Percentiles rank a stretch among this genome's conserved stretches.
Conservation (phyloP, 2,888 invertebrate genomes). For the Protodeltote pygarga region DNA sequence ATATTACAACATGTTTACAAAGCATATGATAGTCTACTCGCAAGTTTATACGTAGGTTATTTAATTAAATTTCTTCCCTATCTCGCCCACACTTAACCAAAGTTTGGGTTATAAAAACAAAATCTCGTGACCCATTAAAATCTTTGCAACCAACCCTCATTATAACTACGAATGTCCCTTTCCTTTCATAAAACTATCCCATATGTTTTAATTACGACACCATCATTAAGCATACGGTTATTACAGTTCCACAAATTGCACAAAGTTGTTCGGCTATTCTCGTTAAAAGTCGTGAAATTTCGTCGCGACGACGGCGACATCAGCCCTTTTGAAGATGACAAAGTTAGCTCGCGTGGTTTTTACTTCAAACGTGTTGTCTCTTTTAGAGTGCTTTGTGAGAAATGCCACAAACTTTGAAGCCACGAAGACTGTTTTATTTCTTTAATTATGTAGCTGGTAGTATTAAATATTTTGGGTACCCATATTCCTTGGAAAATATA, state of each 20-base stretch:
- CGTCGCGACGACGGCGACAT: conserved; percentile 40
- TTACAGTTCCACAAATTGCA: conserved; percentile 65
- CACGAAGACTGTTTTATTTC: too few relatives aligned
- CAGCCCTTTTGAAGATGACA: conserved; percentile 34
- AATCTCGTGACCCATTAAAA: conserved; percentile 38
- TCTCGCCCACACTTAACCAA: conserved; percentile 8
- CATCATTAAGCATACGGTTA: conserved; percentile 51
- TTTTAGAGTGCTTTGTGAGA: conserved; percentile 21
- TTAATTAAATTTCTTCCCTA: too few relatives aligned
- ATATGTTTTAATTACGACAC: conserved; percentile 53
- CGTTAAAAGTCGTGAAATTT: conserved; percentile 70
- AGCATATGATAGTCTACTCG: too few relatives aligned
- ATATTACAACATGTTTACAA: too few relatives aligned
- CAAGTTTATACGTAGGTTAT: too few relatives aligned
- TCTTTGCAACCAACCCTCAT: conserved; percentile 33
- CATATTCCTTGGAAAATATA: too few relatives aligned
- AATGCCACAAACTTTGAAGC: too few relatives aligned
- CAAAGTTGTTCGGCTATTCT: conserved; percentile 64
- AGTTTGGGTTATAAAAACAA: conserved; percentile 12
- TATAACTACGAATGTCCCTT: conserved; percentile 21
- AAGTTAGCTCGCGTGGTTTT: conserved; percentile 28
- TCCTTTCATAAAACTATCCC: conserved; percentile 39
- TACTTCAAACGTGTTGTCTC: conserved; percentile 20
- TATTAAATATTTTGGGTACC: too few relatives aligned
- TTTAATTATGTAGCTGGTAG: too few relatives aligned